Evolutionary conservation across 2,113 vertebrate species (phyloP).

Genomic region (Nibea coibor): DNA sequence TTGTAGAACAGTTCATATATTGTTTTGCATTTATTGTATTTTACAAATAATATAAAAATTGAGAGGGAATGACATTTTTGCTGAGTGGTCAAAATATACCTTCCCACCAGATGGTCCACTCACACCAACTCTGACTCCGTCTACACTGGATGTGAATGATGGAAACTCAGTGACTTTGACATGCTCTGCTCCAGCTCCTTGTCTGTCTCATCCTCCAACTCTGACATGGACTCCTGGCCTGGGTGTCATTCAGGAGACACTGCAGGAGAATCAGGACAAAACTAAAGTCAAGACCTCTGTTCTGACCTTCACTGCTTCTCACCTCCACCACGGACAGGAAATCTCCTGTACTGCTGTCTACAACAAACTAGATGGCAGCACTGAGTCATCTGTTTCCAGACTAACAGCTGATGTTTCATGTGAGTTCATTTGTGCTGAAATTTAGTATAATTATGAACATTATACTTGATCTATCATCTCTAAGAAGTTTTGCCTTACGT

Average conservation of each 20-base stretch:
- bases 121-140: not conserved
- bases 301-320: conserved; percentile 65
- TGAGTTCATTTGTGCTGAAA: no score
- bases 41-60: no score
- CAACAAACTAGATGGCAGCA: conserved; percentile 24
- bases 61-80: no score
- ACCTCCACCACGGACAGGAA: conserved; percentile 26
- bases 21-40: no score
- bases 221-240: conserved; percentile 60
- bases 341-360: conserved; percentile 64
- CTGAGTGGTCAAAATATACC: no score
- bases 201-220: conserved; percentile 33
- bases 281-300: conserved; percentile 49
- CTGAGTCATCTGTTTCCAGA: not conserved
- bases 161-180: no score
- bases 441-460: no score
- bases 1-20: no score
- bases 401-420: conserved; percentile 16
- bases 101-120: not conserved
- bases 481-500: no score
- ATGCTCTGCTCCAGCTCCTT: no score
- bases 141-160: no score
- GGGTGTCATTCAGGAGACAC: conserved; percentile 39
- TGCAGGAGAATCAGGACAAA: conserved; percentile 48
- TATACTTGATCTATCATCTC: no score